Conservation (phyloP, 2,888 invertebrate genomes). For the Latrodectus elegans region DNA sequence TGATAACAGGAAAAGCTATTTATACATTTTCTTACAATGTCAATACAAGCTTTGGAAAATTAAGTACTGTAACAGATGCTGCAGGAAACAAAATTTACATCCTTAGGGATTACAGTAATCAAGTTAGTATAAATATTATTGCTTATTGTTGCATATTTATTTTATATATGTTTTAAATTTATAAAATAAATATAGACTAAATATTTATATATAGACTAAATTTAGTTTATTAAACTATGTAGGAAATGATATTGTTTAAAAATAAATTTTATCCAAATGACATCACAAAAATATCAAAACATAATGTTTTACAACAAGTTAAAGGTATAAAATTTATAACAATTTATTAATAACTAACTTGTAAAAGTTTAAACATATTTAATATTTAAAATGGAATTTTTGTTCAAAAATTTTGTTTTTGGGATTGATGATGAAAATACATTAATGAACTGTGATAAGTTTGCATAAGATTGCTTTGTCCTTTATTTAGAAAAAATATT, state of each 20-base stretch:
- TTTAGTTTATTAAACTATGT: not conserved
- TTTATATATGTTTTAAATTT: not conserved
- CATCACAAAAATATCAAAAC: no score
- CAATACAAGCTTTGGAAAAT: conserved; percentile 86
- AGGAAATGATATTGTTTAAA: no score
- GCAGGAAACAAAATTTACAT: conserved; percentile 95
- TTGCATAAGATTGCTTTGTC: no score
- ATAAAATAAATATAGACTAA: not conserved
- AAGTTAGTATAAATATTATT: conserved; percentile 75
- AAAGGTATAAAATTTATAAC: no score
- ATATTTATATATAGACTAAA: not conserved
- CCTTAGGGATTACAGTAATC: conserved; percentile 84
- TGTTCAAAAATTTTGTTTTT: no score
- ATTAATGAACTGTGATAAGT: no score
- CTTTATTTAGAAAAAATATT: no score
- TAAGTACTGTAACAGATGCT: conserved; percentile 88
- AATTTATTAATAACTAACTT: no score
- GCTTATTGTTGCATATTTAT: not conserved
- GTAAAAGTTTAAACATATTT: no score
- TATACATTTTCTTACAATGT: conserved; percentile 92
- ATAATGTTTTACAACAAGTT: no score
- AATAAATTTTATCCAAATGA: not conserved
- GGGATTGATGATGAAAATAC: no score
- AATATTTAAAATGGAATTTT: no score
- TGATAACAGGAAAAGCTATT: conserved; percentile 91